Conservation (phyloP, 2,888 invertebrate genomes). For the Aradus depressus region DNA sequence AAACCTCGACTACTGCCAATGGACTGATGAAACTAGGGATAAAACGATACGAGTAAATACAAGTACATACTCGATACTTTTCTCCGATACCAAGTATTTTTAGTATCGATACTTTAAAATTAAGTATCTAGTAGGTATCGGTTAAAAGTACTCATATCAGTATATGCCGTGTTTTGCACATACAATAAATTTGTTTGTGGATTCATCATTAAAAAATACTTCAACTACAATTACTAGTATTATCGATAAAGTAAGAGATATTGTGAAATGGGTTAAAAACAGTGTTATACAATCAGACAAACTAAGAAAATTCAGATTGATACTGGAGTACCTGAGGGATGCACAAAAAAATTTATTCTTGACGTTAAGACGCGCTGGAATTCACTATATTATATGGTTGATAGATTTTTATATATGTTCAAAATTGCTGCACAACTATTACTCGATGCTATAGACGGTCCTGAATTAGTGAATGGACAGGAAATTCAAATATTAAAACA, state of each 20-base stretch:
- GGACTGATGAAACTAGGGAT: no score
- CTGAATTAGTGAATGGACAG: slow-evolving; percentile 9
- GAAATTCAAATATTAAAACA: neutral
- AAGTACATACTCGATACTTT: no score
- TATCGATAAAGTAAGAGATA: slow-evolving; percentile 11
- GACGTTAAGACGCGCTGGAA: slow-evolving; percentile 13
- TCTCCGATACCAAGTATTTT: no score
- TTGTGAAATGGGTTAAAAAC: slow-evolving; percentile 18
- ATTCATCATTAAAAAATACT: neutral
- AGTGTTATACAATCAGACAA: slow-evolving; percentile 11
- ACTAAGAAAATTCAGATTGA: slow-evolving; percentile 4
- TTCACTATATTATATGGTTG: neutral
- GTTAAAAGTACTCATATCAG: no score
- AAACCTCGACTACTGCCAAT: no score
- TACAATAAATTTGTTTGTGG: slow-evolving; percentile 8
- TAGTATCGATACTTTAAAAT: no score
- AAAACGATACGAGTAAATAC: no score
- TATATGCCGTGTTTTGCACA: slow-evolving; percentile 8
- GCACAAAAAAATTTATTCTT: slow-evolving; percentile 11
- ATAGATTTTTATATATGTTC: slow-evolving; percentile 6
- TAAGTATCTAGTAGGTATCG: no score
- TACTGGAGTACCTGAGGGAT: slow-evolving; percentile 5
- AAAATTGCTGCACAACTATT: slow-evolving; percentile 1
- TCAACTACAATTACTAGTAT: neutral
- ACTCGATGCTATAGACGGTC: slow-evolving; percentile 6